Conservation (phyloP, 2,888 invertebrate genomes). For the Notodonta dromedarius region DNA sequence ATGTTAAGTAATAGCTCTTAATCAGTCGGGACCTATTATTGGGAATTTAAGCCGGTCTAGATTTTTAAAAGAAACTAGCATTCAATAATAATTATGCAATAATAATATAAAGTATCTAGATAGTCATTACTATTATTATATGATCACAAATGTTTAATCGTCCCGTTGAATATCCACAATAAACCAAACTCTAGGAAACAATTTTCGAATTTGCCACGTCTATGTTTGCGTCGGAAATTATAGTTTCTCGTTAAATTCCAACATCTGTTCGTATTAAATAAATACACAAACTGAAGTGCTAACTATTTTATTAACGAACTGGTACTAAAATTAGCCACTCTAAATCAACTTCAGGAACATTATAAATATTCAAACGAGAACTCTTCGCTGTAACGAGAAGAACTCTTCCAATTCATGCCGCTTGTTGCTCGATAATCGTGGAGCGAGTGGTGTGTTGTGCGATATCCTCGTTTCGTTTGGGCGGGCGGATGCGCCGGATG, state of each 20-base stretch:
- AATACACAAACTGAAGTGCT: conserved; percentile 26
- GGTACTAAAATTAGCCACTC: conserved; percentile 33
- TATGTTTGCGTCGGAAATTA: conserved; percentile 15
- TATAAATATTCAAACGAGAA: conserved; percentile 42
- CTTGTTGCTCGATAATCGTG: no score
- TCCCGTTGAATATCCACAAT: not conserved
- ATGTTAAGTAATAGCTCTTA: no score
- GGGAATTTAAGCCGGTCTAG: no score
- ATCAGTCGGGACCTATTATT: no score
- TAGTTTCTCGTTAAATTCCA: conserved; percentile 22
- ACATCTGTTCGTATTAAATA: conserved; percentile 32
- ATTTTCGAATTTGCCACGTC: conserved; percentile 7
- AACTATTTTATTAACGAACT: conserved; percentile 38
- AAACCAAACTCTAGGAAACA: conserved; percentile 8
- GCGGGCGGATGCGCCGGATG: no score
- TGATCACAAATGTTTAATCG: not conserved
- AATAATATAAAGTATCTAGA: no score
- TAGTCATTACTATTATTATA: not conserved
- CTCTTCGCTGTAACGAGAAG: conserved; percentile 28
- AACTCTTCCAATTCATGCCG: not conserved
- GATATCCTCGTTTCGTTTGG: not conserved
- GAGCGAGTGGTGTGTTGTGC: not conserved
- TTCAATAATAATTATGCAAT: no score
- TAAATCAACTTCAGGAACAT: conserved; percentile 41
- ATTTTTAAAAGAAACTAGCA: no score